A percentile compares a stretch with the other conserved stretches of the same genome.
Conservation (phyloP, 2,113 vertebrate species). For the Rhabdomys dilectus region DNA sequence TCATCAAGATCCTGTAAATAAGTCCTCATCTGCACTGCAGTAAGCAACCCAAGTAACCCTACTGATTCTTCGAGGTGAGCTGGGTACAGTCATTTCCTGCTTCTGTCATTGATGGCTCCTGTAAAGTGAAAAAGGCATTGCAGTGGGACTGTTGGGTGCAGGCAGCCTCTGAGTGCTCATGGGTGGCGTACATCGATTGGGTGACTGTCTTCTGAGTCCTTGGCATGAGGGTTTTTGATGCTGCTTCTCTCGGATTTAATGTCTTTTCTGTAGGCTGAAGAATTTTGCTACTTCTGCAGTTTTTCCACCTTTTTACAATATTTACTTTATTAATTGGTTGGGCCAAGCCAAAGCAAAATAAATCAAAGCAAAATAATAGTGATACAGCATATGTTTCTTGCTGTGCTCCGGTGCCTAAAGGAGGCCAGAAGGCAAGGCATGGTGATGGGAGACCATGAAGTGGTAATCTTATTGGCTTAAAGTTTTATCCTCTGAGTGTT, state of each 20-base stretch:
- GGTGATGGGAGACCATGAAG: neutral
- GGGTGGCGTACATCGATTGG: rapidly evolving
- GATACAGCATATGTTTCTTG: neutral
- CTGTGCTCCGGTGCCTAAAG: neutral
- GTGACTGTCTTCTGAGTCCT: neutral
- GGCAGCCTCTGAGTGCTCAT: neutral
- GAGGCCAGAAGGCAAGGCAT: too few relatives aligned
- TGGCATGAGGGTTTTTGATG: neutral
- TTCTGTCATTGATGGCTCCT: neutral
- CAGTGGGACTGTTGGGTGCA: rapidly evolving
- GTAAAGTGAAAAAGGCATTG: neutral
- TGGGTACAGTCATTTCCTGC: neutral
- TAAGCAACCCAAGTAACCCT: neutral
- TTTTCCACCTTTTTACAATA: neutral
- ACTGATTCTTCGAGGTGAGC: neutral
- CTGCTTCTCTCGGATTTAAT: neutral
- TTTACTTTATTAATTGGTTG: neutral
- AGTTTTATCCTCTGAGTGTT: neutral
- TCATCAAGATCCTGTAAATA: neutral
- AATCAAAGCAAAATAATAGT: neutral
- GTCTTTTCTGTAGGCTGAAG: neutral
- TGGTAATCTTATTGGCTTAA: too few relatives aligned
- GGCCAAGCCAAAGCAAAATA: neutral
- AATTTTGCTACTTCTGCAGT: neutral
- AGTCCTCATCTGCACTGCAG: neutral